A percentile compares a stretch with the other conserved stretches of the same genome.
Conservation (phyloP, 2,797 vertebrate genomes). For the Sitta carolinensis region DNA sequence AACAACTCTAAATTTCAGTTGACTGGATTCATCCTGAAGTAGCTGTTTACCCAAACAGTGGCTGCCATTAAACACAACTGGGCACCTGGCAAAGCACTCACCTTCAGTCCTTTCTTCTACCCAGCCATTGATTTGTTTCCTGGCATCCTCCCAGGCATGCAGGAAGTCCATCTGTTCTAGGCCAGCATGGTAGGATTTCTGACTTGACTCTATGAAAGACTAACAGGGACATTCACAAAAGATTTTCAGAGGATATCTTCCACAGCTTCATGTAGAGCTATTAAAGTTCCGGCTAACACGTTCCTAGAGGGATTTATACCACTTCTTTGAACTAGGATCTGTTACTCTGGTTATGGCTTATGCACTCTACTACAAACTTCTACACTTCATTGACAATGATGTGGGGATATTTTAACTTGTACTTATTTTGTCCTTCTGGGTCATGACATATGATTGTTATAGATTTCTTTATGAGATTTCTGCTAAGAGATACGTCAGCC, state of each 20-base stretch:
- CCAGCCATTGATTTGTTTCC: constrained; percentile 87
- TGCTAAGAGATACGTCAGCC: background rate
- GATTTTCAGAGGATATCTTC: background rate
- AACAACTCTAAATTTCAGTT: too few relatives aligned
- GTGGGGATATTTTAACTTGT: rapidly evolving
- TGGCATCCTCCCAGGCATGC: constrained; percentile 70
- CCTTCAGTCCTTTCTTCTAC: constrained; percentile 86
- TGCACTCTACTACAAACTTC: background rate
- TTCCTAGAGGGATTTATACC: background rate
- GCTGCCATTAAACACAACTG: background rate
- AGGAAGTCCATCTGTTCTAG: constrained; percentile 83
- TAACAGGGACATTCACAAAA: background rate
- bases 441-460: rapidly evolving
- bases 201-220: constrained; percentile 71
- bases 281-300: background rate
- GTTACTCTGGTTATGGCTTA: background rate
- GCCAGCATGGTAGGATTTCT: constrained; percentile 78
- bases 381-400: background rate
- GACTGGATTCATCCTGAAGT: background rate
- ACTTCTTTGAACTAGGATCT: background rate
- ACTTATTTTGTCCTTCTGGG: background rate
- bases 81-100: constrained; percentile 40
- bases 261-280: rapidly evolving
- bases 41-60: background rate
- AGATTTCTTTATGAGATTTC: rapidly evolving